These are phyloP conservation scores for Helarctos malayanus DNA, from an alignment of 2,797 vertebrate species.

Conservation along the genomic window DNA sequence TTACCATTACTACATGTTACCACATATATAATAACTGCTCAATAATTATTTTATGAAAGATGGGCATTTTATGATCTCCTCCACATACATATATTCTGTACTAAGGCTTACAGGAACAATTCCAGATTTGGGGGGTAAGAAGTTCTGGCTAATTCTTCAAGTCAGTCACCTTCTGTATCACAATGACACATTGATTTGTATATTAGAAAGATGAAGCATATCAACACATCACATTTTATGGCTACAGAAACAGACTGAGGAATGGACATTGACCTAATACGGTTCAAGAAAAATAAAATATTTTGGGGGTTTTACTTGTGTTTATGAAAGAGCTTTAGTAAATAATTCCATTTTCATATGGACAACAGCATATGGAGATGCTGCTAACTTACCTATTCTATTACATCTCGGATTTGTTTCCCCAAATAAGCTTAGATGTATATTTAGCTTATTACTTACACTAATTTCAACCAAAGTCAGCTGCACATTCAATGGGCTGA, in stretches of 20 bases:
- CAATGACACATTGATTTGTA: not conserved
- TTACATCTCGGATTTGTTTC: not conserved
- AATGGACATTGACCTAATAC: not conserved
- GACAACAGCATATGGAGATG: not conserved
- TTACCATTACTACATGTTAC: not conserved
- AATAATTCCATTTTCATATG: not conserved
- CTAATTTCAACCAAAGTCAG: not conserved
- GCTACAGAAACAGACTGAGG: not conserved
- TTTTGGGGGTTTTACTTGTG: not conserved
- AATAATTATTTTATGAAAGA: not conserved
- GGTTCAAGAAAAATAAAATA: not conserved
- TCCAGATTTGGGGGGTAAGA: not conserved
- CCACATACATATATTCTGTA: not conserved
- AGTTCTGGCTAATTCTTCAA: not conserved
- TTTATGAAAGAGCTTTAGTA: not conserved
- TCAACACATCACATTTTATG: not conserved
- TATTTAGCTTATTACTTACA: not conserved
- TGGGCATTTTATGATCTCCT: not conserved
- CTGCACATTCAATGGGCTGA: not conserved
- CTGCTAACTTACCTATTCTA: not conserved
- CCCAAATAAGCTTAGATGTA: not conserved
- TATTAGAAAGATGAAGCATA: not conserved
- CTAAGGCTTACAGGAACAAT: not conserved
- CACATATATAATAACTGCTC: not conserved
- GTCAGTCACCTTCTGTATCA: not conserved